Conservation (phyloP, 1,140 invertebrate genomes). For the Nephotettix cincticeps region DNA sequence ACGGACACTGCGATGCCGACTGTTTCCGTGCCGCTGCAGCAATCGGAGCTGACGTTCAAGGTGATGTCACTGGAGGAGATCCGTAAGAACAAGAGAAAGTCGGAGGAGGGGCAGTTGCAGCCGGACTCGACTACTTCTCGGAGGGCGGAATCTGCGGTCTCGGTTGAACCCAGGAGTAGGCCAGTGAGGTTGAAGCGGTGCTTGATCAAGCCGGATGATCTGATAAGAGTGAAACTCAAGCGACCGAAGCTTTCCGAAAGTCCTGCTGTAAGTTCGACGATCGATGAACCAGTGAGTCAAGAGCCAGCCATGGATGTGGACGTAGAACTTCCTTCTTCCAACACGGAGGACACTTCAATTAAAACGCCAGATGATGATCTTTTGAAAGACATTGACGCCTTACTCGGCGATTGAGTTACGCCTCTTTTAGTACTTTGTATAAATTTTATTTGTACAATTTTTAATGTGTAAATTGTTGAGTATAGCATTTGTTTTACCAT, state of each 20-base stretch:
- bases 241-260: background rate
- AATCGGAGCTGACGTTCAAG: conserved; percentile 41
- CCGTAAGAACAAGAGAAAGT: conserved; percentile 29
- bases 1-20: no score
- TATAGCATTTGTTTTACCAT: no score
- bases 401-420: conserved; percentile 4
- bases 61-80: conserved; percentile 51
- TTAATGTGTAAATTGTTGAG: no score
- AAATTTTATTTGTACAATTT: no score
- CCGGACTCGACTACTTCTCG: background rate
- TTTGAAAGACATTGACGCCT: conserved; percentile 18
- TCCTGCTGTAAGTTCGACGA: background rate
- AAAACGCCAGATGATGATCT: background rate
- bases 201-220: background rate
- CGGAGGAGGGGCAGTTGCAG: background rate
- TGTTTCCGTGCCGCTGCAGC: background rate
- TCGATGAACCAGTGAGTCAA: background rate
- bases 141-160: background rate
- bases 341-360: no score
- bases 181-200: background rate
- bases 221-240: background rate
- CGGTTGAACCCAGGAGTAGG: background rate
- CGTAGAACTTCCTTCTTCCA: no score
- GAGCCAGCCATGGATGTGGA: no score
- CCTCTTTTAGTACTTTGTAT: no score